Evolutionary conservation across 2,797 vertebrate genomes (phyloP).

Genomic region (Amblyraja radiata): DNA sequence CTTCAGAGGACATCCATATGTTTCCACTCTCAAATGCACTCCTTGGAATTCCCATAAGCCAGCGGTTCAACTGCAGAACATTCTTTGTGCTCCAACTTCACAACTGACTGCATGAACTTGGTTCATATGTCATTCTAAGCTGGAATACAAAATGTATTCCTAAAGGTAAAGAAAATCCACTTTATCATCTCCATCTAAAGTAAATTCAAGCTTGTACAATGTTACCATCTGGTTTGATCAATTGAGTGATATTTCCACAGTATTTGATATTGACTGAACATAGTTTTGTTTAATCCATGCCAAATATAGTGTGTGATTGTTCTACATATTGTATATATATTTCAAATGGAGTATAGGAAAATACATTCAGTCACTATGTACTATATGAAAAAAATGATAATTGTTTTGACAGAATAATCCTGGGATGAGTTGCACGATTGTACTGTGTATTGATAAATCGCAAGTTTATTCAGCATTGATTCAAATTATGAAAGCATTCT

Average conservation of each 20-base stretch:
- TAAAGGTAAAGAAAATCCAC: neutral
- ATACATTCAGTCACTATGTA: too few relatives aligned
- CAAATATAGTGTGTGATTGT: neutral
- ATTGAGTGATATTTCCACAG: neutral
- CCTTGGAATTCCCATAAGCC: neutral
- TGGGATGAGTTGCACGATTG: neutral
- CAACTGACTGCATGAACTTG: neutral
- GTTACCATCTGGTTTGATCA: neutral
- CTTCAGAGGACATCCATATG: neutral
- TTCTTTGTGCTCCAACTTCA: neutral
- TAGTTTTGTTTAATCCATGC: neutral
- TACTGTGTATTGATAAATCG: neutral
- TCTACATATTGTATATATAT: too few relatives aligned
- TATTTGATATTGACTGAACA: neutral
- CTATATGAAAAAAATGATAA: neutral
- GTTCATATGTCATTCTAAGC: neutral
- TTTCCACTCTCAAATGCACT: neutral
- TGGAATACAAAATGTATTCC: neutral
- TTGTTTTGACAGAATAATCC: neutral
- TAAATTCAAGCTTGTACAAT: neutral
- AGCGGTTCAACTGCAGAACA: neutral
- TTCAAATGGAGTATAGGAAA: too few relatives aligned
- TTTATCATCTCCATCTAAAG: neutral
- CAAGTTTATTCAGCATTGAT: neutral
- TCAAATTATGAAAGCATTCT: neutral